These are phyloP conservation scores for Apomyelois bistriatella DNA, from an alignment of 2,888 invertebrate species.

Conservation along the genomic window DNA sequence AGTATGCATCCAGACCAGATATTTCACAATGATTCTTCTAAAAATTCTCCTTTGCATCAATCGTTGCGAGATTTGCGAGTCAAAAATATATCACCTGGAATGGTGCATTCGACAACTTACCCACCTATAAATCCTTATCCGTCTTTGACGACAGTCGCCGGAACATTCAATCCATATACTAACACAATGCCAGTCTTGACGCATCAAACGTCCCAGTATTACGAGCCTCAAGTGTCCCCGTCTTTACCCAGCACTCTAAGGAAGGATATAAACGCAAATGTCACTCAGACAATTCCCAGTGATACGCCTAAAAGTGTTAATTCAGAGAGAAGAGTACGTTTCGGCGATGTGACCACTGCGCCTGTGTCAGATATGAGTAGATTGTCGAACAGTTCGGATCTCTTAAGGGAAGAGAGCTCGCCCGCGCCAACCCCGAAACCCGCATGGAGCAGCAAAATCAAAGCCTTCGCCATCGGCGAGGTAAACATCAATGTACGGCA, in stretches of 20 bases:
- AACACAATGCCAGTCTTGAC: slow-evolving; percentile 57
- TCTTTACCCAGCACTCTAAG: slow-evolving; percentile 49
- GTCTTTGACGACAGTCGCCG: slow-evolving; percentile 70
- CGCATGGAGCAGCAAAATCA: slow-evolving; percentile 77
- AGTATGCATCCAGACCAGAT: slow-evolving; percentile 64
- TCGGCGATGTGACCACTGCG: slow-evolving; percentile 69
- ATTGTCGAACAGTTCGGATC: slow-evolving; percentile 60
- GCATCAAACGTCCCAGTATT: slow-evolving; percentile 40
- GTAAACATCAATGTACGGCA: slow-evolving; percentile 74
- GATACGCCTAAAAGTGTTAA: slow-evolving; percentile 61
- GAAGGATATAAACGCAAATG: slow-evolving; percentile 63
- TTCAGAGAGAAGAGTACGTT: slow-evolving; percentile 74
- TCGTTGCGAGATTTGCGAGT: slow-evolving; percentile 60
- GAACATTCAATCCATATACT: slow-evolving; percentile 71
- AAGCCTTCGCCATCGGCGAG: slow-evolving; percentile 79
- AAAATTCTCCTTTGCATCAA: slow-evolving; percentile 42
- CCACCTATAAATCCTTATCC: slow-evolving; percentile 71
- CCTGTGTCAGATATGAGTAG: slow-evolving; percentile 47
- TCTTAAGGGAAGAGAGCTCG: slow-evolving; percentile 58
- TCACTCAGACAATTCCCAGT: slow-evolving; percentile 47
- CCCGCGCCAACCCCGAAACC: slow-evolving; percentile 63
- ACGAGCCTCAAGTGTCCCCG: slow-evolving; percentile 44
- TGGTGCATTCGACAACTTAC: slow-evolving; percentile 70
- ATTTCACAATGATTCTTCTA: slow-evolving; percentile 41
- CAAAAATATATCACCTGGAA: slow-evolving; percentile 47